These are phyloP conservation scores for Agrochola litura DNA, from an alignment of 2,888 invertebrate genomes.

Conservation along the genomic window DNA sequence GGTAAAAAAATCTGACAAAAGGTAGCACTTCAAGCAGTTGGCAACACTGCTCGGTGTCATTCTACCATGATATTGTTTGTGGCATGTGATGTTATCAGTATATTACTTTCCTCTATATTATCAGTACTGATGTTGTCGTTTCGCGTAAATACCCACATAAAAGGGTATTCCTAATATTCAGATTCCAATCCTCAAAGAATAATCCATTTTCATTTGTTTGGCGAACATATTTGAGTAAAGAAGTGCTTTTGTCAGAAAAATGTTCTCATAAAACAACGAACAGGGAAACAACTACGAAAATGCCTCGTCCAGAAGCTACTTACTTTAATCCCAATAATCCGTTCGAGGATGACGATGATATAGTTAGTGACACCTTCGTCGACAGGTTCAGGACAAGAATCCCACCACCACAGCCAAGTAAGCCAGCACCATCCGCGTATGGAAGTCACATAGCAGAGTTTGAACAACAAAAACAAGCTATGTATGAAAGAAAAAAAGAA, in stretches of 20 bases:
- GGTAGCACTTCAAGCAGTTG: no score
- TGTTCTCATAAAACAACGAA: conserved; percentile 17
- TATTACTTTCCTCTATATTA: no score
- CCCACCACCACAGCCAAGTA: conserved; percentile 77
- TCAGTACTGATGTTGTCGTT: conserved; percentile 25
- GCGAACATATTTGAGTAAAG: conserved; percentile 1
- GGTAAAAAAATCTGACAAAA: no score
- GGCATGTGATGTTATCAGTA: no score
- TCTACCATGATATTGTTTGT: conserved; percentile 9
- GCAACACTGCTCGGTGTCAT: conserved; percentile 1
- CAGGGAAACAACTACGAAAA: conserved; percentile 35
- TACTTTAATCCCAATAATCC: conserved; percentile 92
- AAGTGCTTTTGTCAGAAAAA: conserved; percentile 10
- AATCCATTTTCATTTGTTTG: conserved; percentile 8
- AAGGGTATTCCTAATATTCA: conserved; percentile 26
- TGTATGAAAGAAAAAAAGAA: conserved; percentile 93
- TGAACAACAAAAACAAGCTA: conserved; percentile 93
- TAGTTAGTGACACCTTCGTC: conserved; percentile 96
- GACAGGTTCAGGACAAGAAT: conserved; percentile 90
- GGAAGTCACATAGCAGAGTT: conserved; percentile 86
- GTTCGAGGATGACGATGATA: conserved; percentile 93
- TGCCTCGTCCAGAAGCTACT: conserved; percentile 80
- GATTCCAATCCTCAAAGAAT: conserved; percentile 1
- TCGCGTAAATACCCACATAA: conserved; percentile 42
- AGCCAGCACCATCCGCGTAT: conserved; percentile 74